Base-by-base conservation (phyloP, 2,797 vertebrate genomes). In the Takifugu ocellatus region DNA sequence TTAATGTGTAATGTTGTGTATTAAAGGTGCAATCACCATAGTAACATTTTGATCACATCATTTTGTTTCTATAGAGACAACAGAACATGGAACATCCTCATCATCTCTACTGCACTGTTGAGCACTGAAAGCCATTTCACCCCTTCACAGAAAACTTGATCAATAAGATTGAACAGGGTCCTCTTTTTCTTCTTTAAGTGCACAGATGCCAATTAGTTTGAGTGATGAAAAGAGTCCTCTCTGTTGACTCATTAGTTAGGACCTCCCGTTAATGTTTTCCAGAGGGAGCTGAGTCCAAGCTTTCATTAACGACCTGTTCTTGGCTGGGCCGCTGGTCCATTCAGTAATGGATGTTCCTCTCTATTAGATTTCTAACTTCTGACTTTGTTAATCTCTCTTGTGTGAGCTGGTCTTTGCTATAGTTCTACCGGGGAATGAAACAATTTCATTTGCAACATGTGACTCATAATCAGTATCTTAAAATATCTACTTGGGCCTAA, bases 191-290 rank as follows among this genome's bases (percentile, higher is more conserved):
- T 74, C 75, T 74, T 73, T 65, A 81, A 82, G 78, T 71, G 54
- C 78, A 76, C 77, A 81, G 76, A 74, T 75, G 77, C 81, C 86
- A 88, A 89, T 88, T 90, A 89, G 80, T 69, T 74, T 84, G 85
- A 90, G 86, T 79, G 85, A 89, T 87, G 83, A 87, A 79, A 82
- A 82, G 68, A 75, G 77, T 77, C 61, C 61, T 80, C 66, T 75
- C 56, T 75, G 75, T 84, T 87, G 86, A 89, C 76, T 84, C 81
- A 86, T 85, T 86, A 85, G 70, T 62, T 59, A 74, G 77, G 43
- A 72, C 54, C 66, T 70, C 74, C 68, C 47, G 44, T 82, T 81
- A 84, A 78, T 72, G 76, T 78, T 82, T 82, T 74, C 77, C 81
- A 55, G 66, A 59, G 66, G 73, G 79, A 87, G 82, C 82, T 75